Conservation (phyloP, 2,113 vertebrate species). For the Urocitellus parryii region DNA sequence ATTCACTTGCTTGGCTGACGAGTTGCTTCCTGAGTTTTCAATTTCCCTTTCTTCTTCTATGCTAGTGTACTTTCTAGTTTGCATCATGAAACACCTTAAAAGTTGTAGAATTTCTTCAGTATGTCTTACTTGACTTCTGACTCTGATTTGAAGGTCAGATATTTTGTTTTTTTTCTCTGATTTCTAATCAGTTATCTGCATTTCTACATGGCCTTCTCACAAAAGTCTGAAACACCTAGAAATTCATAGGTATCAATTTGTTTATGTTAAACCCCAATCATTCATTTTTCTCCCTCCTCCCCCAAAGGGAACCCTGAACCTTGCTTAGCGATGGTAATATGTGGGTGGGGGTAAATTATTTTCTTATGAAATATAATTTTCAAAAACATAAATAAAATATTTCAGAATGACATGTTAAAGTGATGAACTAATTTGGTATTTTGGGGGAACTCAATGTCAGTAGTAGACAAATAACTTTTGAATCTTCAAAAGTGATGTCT, state of each 20-base stretch:
- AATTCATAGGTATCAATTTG: neutral
- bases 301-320: neutral
- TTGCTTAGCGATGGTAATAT: neutral
- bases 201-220: neutral
- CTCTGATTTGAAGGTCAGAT: neutral
- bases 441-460: neutral
- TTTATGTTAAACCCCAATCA: neutral
- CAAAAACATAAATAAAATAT: constrained; percentile 22
- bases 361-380: constrained; percentile 45
- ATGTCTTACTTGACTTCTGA: constrained; percentile 35
- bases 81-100: neutral
- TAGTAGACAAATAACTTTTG: neutral
- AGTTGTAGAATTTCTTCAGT: neutral
- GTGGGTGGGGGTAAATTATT: neutral
- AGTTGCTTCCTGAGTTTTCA: neutral
- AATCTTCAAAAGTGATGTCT: neutral
- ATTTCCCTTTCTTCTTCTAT: neutral
- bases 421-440: neutral
- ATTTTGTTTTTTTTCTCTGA: neutral
- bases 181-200: neutral
- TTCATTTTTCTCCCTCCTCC: neutral
- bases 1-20: fast-evolving
- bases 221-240: neutral
- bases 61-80: neutral
- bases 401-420: neutral